Evolutionary conservation across 2,113 vertebrate species (phyloP).

Genomic region (Percina caprodes): DNA sequence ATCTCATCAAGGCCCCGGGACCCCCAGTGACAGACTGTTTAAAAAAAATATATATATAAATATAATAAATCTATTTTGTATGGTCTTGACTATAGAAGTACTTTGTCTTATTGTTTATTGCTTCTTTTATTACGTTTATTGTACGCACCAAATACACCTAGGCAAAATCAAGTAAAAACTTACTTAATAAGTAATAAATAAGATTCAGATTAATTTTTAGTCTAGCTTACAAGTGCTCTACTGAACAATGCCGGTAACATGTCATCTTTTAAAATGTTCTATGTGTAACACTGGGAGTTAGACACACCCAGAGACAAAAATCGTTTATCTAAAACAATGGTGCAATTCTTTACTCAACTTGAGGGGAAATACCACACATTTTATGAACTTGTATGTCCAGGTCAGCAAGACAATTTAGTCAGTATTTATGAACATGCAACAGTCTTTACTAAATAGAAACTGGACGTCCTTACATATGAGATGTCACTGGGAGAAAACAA

Average conservation of each 20-base stretch:
- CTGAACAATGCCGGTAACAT: too few species aligned
- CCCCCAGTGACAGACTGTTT: too few species aligned
- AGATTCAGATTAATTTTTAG: too few species aligned
- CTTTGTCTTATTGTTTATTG: too few species aligned
- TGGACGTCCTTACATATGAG: background rate
- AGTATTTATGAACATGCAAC: background rate
- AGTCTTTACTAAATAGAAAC: background rate
- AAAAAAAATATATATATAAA: too few species aligned
- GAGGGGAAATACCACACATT: constrained; percentile 26
- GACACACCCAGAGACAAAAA: constrained; percentile 16
- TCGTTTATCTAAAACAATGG: constrained; percentile 31
- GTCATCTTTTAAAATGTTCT: background rate
- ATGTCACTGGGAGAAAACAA: background rate
- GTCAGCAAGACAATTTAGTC: background rate
- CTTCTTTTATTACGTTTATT: too few species aligned
- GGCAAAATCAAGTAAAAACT: too few species aligned
- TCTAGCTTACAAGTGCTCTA: background rate
- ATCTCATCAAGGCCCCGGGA: too few species aligned
- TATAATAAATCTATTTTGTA: too few species aligned
- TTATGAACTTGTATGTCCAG: constrained; percentile 1
- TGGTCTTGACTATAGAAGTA: too few species aligned
- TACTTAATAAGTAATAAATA: too few species aligned
- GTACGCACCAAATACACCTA: too few species aligned
- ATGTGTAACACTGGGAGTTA: background rate
- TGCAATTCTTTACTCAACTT: background rate